A percentile compares a stretch with the other conserved stretches of the same genome.
Evolutionary conservation across 2,888 invertebrate genomes (phyloP).

Genomic region (Thymelicus acteon): DNA sequence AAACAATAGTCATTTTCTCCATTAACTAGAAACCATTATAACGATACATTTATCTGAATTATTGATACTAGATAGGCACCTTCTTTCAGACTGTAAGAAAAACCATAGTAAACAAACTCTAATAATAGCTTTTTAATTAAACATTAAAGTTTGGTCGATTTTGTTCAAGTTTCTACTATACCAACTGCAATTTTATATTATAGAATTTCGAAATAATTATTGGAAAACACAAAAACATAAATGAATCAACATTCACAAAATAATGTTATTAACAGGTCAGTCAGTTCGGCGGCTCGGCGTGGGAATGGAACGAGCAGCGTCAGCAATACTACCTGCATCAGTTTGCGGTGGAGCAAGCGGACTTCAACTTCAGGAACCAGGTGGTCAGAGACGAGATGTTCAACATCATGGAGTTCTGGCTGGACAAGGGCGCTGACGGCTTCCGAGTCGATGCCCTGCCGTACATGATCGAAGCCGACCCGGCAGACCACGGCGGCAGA

Average conservation of each 20-base stretch:
- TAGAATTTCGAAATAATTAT: too few species aligned
- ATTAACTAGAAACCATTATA: too few species aligned
- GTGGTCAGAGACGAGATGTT: constrained; percentile 80
- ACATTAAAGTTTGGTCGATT: too few species aligned
- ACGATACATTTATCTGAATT: too few species aligned
- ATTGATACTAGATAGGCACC: too few species aligned
- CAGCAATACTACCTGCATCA: constrained; percentile 89
- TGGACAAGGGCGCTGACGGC: constrained; percentile 90
- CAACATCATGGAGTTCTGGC: constrained; percentile 89
- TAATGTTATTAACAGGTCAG: constrained; percentile 60
- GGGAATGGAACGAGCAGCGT: constrained; percentile 87
- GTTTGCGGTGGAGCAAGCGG: constrained; percentile 86
- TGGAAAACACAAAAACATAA: too few species aligned
- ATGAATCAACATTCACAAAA: neutral
- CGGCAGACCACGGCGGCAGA: constrained; percentile 61
- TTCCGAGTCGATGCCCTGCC: constrained; percentile 89
- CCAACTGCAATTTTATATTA: too few species aligned
- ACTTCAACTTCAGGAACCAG: constrained; percentile 88
- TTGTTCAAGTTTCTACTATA: too few species aligned
- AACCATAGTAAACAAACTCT: too few species aligned
- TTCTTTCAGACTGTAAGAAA: too few species aligned
- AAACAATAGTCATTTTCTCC: too few species aligned
- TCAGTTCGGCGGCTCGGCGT: constrained; percentile 87
- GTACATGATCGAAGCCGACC: constrained; percentile 81
- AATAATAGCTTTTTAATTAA: too few species aligned